Conservation (phyloP, 1,140 invertebrate species). For the Bombus fervidus region DNA sequence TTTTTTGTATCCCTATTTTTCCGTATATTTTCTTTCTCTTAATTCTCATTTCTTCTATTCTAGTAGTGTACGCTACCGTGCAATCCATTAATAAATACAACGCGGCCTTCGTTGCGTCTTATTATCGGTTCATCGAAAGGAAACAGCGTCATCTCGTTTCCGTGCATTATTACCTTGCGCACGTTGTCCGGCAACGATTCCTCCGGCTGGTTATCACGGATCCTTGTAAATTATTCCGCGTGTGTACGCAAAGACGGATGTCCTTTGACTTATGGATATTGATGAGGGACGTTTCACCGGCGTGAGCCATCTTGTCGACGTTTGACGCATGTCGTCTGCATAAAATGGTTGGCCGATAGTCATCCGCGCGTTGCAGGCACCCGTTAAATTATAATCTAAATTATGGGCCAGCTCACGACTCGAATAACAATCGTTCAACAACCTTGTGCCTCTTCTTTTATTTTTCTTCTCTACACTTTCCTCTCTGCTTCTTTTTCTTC, state of each 20-base stretch:
- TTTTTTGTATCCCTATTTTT: neutral
- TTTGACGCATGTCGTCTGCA: constrained; percentile 49
- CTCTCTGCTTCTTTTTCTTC: neutral
- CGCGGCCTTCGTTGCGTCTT: neutral
- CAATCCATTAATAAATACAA: neutral
- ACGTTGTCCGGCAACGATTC: neutral
- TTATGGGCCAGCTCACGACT: neutral
- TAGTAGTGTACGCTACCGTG: neutral
- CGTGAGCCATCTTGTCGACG: constrained; percentile 31
- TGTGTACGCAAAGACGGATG: constrained; percentile 52
- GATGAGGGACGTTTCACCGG: constrained; percentile 36
- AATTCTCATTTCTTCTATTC: neutral
- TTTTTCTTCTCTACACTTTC: neutral
- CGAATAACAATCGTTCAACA: constrained; percentile 49
- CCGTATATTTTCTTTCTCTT: neutral
- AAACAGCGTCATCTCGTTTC: constrained; percentile 9
- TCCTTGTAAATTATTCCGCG: constrained; percentile 50
- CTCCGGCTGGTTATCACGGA: constrained; percentile 4
- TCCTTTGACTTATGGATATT: constrained; percentile 63
- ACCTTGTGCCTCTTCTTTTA: neutral
- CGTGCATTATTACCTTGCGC: constrained; percentile 20
- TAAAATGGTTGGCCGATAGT: constrained; percentile 33
- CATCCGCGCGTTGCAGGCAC: constrained; percentile 48
- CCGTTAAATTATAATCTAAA: constrained; percentile 57
- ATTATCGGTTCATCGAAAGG: neutral